A percentile compares a stretch with the other conserved stretches of the same genome.
Conservation (phyloP, 2,888 invertebrate species). For the Sericinus montela region DNA sequence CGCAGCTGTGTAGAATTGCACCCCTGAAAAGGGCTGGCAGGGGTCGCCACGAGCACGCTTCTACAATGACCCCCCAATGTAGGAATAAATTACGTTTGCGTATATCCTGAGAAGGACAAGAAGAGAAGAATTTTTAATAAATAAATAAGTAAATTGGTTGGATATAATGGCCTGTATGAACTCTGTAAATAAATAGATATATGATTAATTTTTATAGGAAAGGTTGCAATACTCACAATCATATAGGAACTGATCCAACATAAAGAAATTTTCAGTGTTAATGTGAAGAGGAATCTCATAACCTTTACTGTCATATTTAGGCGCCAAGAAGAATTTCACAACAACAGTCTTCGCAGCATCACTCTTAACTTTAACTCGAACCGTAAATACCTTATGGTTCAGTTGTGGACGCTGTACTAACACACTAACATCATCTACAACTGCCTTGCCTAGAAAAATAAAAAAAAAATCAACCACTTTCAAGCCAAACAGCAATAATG, state of each 20-base stretch:
- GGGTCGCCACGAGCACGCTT: too few species aligned
- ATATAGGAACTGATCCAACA: conserved; percentile 77
- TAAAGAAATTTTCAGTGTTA: conserved; percentile 78
- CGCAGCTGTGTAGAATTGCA: too few species aligned
- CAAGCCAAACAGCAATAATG: too few species aligned
- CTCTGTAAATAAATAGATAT: too few species aligned
- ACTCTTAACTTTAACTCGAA: conserved; percentile 80
- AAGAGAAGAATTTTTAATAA: too few species aligned
- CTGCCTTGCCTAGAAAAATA: conserved; percentile 37
- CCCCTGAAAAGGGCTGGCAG: too few species aligned
- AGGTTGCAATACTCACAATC: conserved; percentile 57
- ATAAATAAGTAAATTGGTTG: too few species aligned
- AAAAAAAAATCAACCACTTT: too few species aligned
- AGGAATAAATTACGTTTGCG: too few species aligned
- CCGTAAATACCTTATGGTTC: conserved; percentile 84
- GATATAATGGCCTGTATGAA: too few species aligned
- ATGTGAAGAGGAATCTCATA: conserved; percentile 71
- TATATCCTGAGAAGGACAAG: too few species aligned
- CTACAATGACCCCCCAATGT: too few species aligned
- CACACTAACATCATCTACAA: conserved; percentile 61
- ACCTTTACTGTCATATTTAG: conserved; percentile 81
- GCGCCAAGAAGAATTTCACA: conserved; percentile 83
- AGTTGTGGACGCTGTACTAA: conserved; percentile 82
- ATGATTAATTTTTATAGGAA: neutral
- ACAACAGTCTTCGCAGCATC: conserved; percentile 71